phyloP scores from a whole-genome alignment of 2,797 vertebrate species.

The Pseudocheirus occidentalis region DNA sequence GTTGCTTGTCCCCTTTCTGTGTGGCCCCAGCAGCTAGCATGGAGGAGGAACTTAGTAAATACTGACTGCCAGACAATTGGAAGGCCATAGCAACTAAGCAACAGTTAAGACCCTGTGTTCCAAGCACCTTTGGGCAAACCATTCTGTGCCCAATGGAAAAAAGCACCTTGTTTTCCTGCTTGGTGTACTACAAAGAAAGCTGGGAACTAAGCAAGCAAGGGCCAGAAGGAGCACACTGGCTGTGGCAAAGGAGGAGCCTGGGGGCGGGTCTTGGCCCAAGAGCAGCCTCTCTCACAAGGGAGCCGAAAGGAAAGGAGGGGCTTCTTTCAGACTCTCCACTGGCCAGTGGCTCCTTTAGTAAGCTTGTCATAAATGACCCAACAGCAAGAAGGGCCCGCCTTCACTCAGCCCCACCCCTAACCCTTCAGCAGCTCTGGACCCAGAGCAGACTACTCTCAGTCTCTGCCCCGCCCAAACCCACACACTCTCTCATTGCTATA shows the following conservation, averaged over 20 bases:
- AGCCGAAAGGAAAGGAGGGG: constrained; percentile 66
- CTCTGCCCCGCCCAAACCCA: too few species aligned
- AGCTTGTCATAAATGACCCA: constrained; percentile 69
- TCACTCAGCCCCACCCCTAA: background rate
- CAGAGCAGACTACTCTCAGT: background rate
- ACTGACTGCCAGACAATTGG: too few species aligned
- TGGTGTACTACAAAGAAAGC: constrained; percentile 58
- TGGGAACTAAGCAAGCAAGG: background rate
- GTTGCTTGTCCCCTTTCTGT: too few species aligned
- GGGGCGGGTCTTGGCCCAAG: too few species aligned
- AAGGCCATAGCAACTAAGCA: too few species aligned
- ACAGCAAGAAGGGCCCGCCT: background rate
- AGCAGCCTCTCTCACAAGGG: too few species aligned
- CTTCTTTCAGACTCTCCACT: constrained; percentile 53
- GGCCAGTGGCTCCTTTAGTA: constrained; percentile 57
- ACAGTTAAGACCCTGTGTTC: too few species aligned
- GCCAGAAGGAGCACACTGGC: too few species aligned
- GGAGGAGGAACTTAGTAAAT: too few species aligned
- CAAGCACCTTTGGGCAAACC: background rate
- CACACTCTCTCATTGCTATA: too few species aligned
- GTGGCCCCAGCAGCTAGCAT: too few species aligned
- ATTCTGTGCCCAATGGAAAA: constrained; percentile 25
- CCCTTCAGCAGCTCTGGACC: background rate
- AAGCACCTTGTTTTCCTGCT: constrained; percentile 41
- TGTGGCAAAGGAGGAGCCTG: too few species aligned